phyloP scores from a whole-genome alignment of 2,113 vertebrate genomes.

The Daubentonia madagascariensis region DNA sequence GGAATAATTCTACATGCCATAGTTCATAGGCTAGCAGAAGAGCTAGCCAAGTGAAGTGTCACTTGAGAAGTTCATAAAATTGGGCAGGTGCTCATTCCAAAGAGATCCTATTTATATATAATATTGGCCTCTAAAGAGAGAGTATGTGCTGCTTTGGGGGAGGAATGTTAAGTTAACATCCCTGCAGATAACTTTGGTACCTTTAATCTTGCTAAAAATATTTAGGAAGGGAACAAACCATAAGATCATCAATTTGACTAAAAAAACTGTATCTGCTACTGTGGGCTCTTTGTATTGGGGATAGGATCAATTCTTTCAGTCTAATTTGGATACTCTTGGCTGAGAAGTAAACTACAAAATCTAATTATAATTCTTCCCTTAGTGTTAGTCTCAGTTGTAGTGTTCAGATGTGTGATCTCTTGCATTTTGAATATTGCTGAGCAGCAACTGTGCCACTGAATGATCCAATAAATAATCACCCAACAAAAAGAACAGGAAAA shows the following conservation, averaged over 20 bases:
- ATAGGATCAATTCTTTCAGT: background rate
- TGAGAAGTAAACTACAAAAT: background rate
- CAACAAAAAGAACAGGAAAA: background rate
- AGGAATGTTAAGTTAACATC: background rate
- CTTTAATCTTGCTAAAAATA: background rate
- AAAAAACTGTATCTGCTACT: background rate
- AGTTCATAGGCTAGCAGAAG: background rate
- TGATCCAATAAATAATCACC: background rate
- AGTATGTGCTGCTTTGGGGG: background rate
- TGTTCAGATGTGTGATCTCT: background rate
- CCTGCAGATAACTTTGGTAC: background rate
- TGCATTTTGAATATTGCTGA: background rate
- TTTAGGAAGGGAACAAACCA: background rate
- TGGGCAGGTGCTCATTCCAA: background rate
- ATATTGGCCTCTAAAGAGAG: background rate
- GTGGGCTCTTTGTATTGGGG: background rate
- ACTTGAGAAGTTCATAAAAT: background rate
- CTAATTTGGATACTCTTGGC: background rate
- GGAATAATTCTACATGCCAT: background rate
- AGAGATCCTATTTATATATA: background rate
- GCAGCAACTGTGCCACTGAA: background rate
- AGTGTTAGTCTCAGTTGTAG: background rate
- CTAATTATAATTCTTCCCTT: background rate
- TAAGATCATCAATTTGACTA: background rate
- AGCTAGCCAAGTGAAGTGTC: background rate